Conservation (phyloP, 2,797 vertebrate species). For the Alexandromys oeconomus region DNA sequence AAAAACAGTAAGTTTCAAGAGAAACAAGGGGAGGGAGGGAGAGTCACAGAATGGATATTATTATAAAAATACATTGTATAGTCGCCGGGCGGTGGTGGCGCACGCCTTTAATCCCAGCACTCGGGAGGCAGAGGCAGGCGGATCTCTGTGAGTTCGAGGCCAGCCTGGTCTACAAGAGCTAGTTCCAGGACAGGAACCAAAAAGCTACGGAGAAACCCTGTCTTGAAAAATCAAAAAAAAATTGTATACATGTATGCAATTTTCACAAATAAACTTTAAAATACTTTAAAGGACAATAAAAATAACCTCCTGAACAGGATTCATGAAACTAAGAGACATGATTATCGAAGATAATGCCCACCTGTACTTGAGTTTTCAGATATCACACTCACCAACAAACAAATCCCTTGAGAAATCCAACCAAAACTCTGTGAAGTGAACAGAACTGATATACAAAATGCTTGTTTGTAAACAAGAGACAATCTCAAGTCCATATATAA, state of each 20-base stretch:
- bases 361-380: not conserved
- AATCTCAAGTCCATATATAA: not conserved
- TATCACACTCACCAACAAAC: not conserved
- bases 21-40: not conserved
- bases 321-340: not conserved
- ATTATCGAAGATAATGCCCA: not conserved
- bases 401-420: not conserved
- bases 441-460: not conserved
- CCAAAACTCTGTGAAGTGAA: rapidly evolving
- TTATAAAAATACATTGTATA: not conserved
- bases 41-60: not conserved
- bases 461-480: not conserved
- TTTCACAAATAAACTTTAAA: not conserved
- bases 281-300: not conserved
- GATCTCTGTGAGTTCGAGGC: too few relatives aligned
- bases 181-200: too few relatives aligned
- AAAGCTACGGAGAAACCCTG: too few relatives aligned
- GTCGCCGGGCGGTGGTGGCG: too few relatives aligned
- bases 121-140: too few relatives aligned
- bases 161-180: too few relatives aligned
- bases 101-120: too few relatives aligned
- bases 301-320: not conserved
- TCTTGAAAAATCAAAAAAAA: too few relatives aligned
- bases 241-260: not conserved
- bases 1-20: not conserved